Conservation (phyloP, 2,888 invertebrate genomes). For the Heterodera filipjevi region DNA sequence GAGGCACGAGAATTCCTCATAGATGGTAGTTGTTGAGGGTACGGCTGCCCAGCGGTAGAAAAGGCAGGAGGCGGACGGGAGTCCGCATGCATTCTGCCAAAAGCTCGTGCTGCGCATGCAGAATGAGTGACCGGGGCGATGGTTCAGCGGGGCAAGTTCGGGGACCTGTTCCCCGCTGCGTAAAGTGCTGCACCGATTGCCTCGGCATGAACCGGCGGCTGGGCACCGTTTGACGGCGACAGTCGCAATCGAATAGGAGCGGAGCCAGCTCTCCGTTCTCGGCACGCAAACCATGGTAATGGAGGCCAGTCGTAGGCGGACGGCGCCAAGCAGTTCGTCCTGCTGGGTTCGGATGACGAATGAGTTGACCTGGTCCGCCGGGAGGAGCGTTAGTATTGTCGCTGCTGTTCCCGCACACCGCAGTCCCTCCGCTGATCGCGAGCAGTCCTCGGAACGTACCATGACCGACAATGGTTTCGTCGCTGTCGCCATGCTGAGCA, state of each 20-base stretch:
- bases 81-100: slow-evolving; percentile 1
- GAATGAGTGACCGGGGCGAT: not conserved
- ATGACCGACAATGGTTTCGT: not conserved
- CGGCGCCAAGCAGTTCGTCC: not conserved
- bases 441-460: not conserved
- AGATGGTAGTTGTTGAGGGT: not conserved
- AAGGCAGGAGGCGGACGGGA: not conserved
- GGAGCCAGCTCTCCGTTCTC: not conserved
- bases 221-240: not conserved
- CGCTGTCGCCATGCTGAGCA: not conserved
- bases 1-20: not conserved
- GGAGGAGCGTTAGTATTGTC: not conserved
- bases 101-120: not conserved
- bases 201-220: not conserved
- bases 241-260: not conserved
- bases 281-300: not conserved
- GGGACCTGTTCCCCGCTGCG: not conserved
- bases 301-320: not conserved
- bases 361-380: not conserved
- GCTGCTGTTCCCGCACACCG: not conserved
- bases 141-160: not conserved
- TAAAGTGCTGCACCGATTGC: not conserved
- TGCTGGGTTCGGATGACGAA: not conserved
- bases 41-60: not conserved
- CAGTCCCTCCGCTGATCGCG: not conserved